Conservation (phyloP, 2,888 invertebrate species). For the Iphiclides podalirius region DNA sequence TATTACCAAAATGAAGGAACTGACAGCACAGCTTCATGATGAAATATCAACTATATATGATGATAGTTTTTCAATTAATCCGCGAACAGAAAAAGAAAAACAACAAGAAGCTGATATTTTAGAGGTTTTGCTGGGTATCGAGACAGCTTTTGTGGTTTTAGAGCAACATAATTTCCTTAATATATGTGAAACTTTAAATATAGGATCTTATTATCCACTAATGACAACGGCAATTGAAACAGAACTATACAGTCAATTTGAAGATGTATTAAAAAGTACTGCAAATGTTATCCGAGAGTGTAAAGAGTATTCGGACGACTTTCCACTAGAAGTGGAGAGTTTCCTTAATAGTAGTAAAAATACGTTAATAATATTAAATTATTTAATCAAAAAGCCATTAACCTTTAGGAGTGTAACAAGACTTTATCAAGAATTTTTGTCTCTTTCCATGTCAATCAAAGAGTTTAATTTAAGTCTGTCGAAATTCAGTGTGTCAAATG, state of each 20-base stretch:
- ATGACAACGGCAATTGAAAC: conserved; percentile 49
- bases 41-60: conserved; percentile 54
- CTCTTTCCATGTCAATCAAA: conserved; percentile 43
- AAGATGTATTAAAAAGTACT: conserved; percentile 50
- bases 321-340: conserved; percentile 48
- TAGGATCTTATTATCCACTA: conserved; percentile 44
- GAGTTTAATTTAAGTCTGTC: conserved; percentile 45
- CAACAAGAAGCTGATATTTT: conserved; percentile 55
- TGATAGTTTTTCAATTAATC: conserved; percentile 52
- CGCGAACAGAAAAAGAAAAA: conserved; percentile 40
- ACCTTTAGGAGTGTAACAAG: conserved; percentile 60
- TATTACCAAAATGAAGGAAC: conserved; percentile 48
- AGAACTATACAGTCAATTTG: conserved; percentile 49
- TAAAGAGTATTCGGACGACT: conserved; percentile 31
- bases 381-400: conserved; percentile 48
- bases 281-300: conserved; percentile 45
- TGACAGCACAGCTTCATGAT: conserved; percentile 55
- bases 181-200: conserved; percentile 51
- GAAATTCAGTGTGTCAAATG: conserved; percentile 41
- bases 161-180: conserved; percentile 63
- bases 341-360: conserved; percentile 57
- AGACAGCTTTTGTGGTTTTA: conserved; percentile 58
- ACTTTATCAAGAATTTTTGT: conserved; percentile 55
- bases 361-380: conserved; percentile 53
- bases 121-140: conserved; percentile 55